These are phyloP conservation scores for Lethrus apterus DNA, from an alignment of 1,140 invertebrate genomes.

Conservation along the genomic window DNA sequence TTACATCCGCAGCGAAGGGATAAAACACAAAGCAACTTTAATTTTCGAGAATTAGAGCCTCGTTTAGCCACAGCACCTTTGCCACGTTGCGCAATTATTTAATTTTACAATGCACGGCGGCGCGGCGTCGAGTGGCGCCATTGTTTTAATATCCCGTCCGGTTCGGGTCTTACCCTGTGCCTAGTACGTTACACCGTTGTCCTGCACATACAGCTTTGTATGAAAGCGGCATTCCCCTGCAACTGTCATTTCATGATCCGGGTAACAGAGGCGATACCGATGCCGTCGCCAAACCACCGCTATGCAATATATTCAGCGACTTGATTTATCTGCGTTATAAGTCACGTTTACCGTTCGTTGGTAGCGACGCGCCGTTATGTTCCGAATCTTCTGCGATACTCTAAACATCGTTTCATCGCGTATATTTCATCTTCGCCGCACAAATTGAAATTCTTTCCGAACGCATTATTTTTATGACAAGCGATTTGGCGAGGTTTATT, in stretches of 20 bases:
- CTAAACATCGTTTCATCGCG: conserved; percentile 15
- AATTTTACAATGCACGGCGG: no score
- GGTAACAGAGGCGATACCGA: conserved; percentile 16
- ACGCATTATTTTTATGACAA: conserved; percentile 23
- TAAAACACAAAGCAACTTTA: no score
- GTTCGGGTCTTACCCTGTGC: background rate
- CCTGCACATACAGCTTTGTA: background rate
- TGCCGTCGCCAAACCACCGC: conserved; percentile 7
- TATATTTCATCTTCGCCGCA: conserved; percentile 12
- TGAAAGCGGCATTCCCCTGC: conserved; percentile 15
- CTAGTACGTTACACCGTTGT: background rate
- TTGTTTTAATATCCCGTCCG: background rate
- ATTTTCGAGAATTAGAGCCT: no score
- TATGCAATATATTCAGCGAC: conserved; percentile 22
- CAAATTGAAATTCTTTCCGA: conserved; percentile 24
- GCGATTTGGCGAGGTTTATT: conserved; percentile 21
- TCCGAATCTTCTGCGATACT: conserved; percentile 4
- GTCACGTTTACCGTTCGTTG: conserved; percentile 22
- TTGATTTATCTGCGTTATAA: conserved; percentile 27
- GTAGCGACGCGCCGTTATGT: conserved; percentile 15
- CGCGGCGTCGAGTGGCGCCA: no score
- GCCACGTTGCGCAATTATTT: no score
- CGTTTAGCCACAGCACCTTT: no score
- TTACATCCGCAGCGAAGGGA: no score
- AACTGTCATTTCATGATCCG: conserved; percentile 25